Percentiles rank a stretch among this genome's conserved stretches.
Evolutionary conservation across 2,797 vertebrate genomes (phyloP).

Genomic region (Notamacropus eugenii): DNA sequence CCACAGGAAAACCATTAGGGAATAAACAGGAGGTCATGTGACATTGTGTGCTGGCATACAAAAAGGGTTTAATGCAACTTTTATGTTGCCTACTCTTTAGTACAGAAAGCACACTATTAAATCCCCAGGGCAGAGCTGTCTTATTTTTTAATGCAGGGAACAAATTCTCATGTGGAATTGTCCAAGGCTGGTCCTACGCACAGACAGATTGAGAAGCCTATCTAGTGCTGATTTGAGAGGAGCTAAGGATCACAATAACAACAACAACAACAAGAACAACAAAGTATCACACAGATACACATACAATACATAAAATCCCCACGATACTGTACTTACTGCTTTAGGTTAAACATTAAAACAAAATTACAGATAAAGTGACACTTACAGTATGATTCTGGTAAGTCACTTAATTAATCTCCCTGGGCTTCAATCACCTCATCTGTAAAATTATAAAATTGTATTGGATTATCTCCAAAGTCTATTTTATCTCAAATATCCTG

Average conservation of each 20-base stretch:
- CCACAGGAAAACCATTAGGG: constrained; percentile 63
- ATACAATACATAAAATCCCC: not conserved
- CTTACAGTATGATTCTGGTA: not conserved
- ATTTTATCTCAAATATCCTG: not conserved
- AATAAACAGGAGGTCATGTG: constrained; percentile 60
- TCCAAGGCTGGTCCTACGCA: not conserved
- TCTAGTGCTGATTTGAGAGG: not conserved
- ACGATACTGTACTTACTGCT: not conserved
- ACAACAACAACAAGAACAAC: not conserved
- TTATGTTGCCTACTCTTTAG: constrained; percentile 45
- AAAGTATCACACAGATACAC: not conserved
- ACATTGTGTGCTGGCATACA: constrained; percentile 41
- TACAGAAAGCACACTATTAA: constrained; percentile 40
- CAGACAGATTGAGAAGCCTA: not conserved
- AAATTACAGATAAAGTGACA: not conserved
- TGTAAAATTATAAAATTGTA: not conserved
- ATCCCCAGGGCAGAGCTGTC: constrained; percentile 42
- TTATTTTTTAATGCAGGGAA: constrained; percentile 28
- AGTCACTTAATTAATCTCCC: not conserved
- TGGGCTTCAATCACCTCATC: not conserved
- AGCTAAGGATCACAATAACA: not conserved
- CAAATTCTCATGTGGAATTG: not conserved
- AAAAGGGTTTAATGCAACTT: constrained; percentile 76
- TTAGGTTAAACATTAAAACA: not conserved
- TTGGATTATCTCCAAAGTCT: not conserved